These are phyloP conservation scores for Nomada fabriciana DNA, from an alignment of 2,888 invertebrate genomes.

Conservation along the genomic window DNA sequence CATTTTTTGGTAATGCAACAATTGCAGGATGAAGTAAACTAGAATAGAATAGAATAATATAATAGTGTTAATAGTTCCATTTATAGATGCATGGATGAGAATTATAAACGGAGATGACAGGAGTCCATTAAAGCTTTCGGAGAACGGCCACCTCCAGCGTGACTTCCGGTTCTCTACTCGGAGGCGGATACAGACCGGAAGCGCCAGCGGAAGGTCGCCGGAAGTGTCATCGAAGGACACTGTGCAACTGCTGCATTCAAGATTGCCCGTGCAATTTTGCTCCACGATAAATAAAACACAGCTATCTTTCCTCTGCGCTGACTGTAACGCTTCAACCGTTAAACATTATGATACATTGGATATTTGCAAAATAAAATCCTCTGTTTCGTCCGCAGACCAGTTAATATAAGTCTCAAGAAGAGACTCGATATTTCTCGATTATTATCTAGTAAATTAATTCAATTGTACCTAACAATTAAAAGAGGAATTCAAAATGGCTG, in stretches of 20 bases:
- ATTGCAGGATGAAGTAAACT: not conserved
- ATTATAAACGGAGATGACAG: no score
- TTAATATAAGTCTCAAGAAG: no score
- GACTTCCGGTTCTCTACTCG: conserved; percentile 43
- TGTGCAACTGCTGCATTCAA: conserved; percentile 8
- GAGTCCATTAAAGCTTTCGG: no score
- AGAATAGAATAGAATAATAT: not conserved
- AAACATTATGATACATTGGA: no score
- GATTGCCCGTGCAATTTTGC: not conserved
- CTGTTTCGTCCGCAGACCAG: no score
- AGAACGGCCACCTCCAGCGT: conserved; percentile 11
- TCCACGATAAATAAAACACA: not conserved
- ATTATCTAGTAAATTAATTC: no score
- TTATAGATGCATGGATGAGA: not conserved
- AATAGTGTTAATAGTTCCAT: not conserved
- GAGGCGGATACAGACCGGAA: conserved; percentile 55
- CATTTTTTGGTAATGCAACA: no score
- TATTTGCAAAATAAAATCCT: no score
- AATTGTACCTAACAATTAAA: no score
- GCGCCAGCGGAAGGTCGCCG: conserved; percentile 53
- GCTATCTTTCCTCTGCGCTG: not conserved
- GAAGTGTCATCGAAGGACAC: conserved; percentile 43
- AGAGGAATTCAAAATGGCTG: no score
- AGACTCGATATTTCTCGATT: no score
- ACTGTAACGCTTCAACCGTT: not conserved